Base-by-base conservation (phyloP, 92 coral and sea anemone genomes). In the Isaurus tuberculatus region DNA sequence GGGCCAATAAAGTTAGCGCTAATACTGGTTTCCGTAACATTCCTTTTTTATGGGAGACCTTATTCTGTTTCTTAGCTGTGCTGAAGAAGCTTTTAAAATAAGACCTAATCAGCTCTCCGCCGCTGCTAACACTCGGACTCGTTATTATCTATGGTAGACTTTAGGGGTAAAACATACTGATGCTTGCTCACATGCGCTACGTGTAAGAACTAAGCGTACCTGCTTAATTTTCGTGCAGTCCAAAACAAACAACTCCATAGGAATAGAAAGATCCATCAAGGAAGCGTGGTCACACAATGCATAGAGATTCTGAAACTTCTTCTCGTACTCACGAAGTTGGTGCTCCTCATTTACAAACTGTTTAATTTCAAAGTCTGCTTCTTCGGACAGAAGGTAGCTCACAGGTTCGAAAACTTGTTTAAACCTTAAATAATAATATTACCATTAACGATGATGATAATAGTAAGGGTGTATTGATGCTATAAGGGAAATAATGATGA, bases 161-260 rank as follows among this genome's bases (percentile, higher is more conserved):
- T 40, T 7, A 40, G 46, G 46, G 46, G 11, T 40, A 40, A 40
- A 7, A 40, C 46, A 9, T 4, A 0, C 46, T 1, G 0, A 40
- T 7, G 46, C 46, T 40, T 7, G 46, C 46, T 7, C 46, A 0
- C 3, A 13, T 0, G 16, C 34, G 19, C 15, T 6, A 34, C 15
- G 20, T 4, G 5, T 3, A 69, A 15, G 0, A 9, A 2, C 20
- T 11, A 28, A 14, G 20, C 85, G 37, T 79, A 95, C 98, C 88
- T 91, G 89, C 42, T 95, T 95, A 22, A 95, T 90, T 63, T 48
- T 80, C 64, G 91, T 88, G 79, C 98, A 95, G 77, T 91, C 95
- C 78, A 95, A 82, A 37, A 90, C 89, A 86, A 95, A 95, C 58
- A 95, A 85, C 66, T 91, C 98, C 98, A 93, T 95, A 4, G 98